Evolutionary conservation across 2,113 vertebrate species (phyloP).

Genomic region (Pampusana beccarii): DNA sequence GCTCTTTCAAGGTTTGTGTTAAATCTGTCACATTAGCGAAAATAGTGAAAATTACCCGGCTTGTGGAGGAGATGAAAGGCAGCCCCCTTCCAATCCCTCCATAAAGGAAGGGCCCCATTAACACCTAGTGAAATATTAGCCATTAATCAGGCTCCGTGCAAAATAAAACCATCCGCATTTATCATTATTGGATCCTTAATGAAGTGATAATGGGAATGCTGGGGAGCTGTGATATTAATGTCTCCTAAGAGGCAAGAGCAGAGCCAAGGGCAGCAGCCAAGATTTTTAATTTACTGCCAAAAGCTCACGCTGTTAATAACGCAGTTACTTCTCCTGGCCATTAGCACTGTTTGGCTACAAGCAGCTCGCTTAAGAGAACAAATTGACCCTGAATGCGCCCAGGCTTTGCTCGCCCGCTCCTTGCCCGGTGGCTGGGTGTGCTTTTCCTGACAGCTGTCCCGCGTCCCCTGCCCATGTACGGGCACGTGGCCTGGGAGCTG

Average conservation of each 20-base stretch:
- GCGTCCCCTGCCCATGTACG: not conserved
- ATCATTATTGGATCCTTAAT: conserved; percentile 74
- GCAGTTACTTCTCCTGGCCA: conserved; percentile 5
- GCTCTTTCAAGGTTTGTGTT: conserved; percentile 33
- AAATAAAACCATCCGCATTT: conserved; percentile 68
- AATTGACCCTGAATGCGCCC: not conserved
- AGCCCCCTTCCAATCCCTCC: conserved; percentile 13
- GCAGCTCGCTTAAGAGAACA: not conserved
- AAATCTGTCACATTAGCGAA: conserved; percentile 52
- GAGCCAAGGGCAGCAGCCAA: conserved; percentile 68
- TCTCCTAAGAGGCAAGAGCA: conserved; percentile 65
- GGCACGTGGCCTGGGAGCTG: not conserved
- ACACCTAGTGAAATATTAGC: conserved; percentile 71
- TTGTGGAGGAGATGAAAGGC: conserved; percentile 51
- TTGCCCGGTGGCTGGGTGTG: not conserved
- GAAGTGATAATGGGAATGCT: conserved; percentile 74
- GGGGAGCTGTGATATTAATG: conserved; percentile 74
- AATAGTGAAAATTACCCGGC: conserved; percentile 22
- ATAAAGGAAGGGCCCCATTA: conserved; percentile 63
- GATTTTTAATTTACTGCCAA: conserved; percentile 71
- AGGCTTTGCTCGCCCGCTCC: not conserved
- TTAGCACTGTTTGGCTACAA: conserved; percentile 17
- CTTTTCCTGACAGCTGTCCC: not conserved
- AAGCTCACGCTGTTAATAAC: conserved; percentile 53
- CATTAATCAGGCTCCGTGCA: conserved; percentile 63